These are phyloP conservation scores for Drosophila vallismaia DNA, from an alignment of 2,888 invertebrate genomes.

Conservation along the genomic window DNA sequence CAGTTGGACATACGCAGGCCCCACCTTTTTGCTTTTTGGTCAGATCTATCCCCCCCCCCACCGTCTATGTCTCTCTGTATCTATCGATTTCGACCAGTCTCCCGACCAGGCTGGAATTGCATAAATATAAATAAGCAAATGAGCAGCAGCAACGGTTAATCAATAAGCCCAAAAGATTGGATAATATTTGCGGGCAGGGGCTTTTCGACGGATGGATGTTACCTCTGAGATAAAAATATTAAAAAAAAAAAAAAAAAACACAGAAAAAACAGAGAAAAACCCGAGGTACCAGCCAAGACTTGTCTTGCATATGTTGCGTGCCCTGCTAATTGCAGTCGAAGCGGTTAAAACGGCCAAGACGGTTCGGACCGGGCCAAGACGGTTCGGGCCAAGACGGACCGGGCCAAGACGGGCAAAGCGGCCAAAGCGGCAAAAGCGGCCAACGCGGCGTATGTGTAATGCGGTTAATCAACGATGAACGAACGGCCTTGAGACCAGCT, in stretches of 20 bases:
- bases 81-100: slow-evolving; percentile 8
- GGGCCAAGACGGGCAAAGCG: slow-evolving; percentile 51
- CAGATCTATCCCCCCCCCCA: background rate
- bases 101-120: slow-evolving; percentile 69
- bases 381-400: slow-evolving; percentile 8
- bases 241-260: background rate
- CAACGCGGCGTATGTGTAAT: slow-evolving; percentile 73
- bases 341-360: slow-evolving; percentile 32
- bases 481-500: slow-evolving; percentile 75
- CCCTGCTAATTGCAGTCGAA: slow-evolving; percentile 76
- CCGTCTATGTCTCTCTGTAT: background rate
- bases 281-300: background rate
- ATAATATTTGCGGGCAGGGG: slow-evolving; percentile 46
- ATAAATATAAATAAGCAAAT: slow-evolving; percentile 67
- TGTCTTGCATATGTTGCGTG: slow-evolving; percentile 51
- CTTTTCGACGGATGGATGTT: slow-evolving; percentile 1
- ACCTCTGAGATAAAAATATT: background rate
- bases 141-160: slow-evolving; percentile 73
- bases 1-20: slow-evolving; percentile 20
- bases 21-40: slow-evolving; percentile 15
- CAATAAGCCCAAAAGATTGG: slow-evolving; percentile 72
- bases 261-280: background rate
- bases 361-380: slow-evolving; percentile 24
- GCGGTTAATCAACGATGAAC: slow-evolving; percentile 69
- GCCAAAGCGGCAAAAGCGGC: slow-evolving; percentile 39